A percentile compares a stretch with the other conserved stretches of the same genome.
Conservation (phyloP, 2,113 vertebrate species). For the Ceyx margarethae region DNA sequence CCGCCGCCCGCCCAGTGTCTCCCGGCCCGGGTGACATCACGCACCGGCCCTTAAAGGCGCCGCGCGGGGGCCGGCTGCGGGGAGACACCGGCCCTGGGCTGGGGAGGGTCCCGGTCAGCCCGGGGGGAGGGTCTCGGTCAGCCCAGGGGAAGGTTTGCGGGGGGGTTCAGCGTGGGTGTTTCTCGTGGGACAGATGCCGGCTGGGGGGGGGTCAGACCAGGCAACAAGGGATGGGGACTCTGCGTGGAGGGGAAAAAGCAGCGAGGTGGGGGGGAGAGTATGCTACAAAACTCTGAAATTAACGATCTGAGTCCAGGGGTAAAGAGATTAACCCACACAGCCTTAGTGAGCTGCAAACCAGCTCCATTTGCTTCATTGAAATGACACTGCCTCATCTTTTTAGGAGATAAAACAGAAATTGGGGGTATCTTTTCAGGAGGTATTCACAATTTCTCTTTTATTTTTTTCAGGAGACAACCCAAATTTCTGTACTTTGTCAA, state of each 20-base stretch:
- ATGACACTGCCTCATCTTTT: neutral
- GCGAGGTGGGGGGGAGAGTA: neutral
- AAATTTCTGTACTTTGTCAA: neutral
- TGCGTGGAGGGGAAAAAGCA: neutral
- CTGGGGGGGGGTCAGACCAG: accelerated
- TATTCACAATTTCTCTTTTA: neutral
- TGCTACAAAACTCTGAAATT: neutral
- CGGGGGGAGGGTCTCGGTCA: neutral
- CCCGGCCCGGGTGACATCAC: neutral
- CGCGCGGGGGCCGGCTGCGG: neutral
- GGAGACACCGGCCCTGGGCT: neutral
- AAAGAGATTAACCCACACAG: neutral
- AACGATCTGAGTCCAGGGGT: no score
- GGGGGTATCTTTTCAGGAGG: neutral
- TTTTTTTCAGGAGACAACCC: neutral
- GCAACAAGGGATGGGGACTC: neutral
- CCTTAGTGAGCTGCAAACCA: neutral
- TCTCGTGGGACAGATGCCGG: neutral
- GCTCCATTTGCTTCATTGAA: neutral
- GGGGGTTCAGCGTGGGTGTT: neutral
- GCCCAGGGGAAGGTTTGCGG: neutral
- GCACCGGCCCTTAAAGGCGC: neutral
- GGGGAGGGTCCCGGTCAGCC: neutral
- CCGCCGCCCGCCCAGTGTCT: neutral
- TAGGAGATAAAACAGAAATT: no score